A percentile compares a stretch with the other conserved stretches of the same genome.
Conservation (phyloP, 2,888 invertebrate species). For the Acanthopleura granulata region DNA sequence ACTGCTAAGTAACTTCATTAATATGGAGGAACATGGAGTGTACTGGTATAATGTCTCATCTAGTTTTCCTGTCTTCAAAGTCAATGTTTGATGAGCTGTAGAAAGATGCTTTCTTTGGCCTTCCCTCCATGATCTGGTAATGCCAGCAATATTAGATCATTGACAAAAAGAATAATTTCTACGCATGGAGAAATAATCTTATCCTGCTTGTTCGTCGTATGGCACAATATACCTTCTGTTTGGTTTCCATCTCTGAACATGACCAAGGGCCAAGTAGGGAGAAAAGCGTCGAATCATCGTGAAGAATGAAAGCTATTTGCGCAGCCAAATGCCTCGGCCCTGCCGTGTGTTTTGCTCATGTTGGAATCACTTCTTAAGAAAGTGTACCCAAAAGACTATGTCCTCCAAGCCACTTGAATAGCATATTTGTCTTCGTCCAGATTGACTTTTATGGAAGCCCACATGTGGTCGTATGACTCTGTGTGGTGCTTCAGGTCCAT, state of each 20-base stretch:
- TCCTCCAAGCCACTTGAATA: too few relatives aligned
- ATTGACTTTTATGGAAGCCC: too few relatives aligned
- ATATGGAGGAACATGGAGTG: constrained; percentile 17
- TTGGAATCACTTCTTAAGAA: not conserved
- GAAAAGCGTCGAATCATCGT: not conserved
- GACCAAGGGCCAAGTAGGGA: not conserved
- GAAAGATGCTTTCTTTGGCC: not conserved
- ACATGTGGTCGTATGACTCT: too few relatives aligned
- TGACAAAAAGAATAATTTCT: not conserved
- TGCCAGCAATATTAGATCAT: constrained; percentile 12
- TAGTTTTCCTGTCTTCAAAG: not conserved
- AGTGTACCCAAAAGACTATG: not conserved
- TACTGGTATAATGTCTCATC: not conserved
- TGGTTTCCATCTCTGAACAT: constrained; percentile 12
- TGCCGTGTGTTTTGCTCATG: not conserved
- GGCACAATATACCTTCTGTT: not conserved
- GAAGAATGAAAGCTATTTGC: not conserved
- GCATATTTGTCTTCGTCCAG: too few relatives aligned
- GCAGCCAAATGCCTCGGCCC: not conserved
- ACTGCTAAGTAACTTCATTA: constrained; percentile 10
- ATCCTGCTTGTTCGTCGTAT: not conserved
- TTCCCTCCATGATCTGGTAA: not conserved
- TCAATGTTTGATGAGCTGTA: constrained; percentile 13
- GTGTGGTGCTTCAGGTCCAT: too few relatives aligned
- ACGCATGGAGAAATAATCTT: constrained; percentile 1